phyloP scores from a whole-genome alignment of 2,797 vertebrate genomes.

The Monodelphis domestica region DNA sequence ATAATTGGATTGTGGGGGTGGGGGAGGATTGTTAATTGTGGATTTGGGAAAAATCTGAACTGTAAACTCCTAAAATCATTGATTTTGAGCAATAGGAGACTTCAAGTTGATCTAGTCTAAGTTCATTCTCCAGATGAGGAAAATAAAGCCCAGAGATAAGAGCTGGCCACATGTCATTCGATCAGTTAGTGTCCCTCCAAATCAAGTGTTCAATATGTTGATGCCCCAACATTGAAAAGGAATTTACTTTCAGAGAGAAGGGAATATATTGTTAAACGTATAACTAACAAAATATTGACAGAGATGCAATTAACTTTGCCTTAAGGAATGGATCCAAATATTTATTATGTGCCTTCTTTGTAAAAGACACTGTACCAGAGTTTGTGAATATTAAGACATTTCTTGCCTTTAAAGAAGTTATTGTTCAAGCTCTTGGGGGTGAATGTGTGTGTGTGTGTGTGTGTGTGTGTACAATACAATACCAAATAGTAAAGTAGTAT shows the following conservation, averaged over 20 bases:
- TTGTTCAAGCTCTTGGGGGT: neutral
- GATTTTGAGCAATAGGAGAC: neutral
- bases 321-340: neutral
- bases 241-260: neutral
- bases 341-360: neutral
- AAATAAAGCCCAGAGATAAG: neutral
- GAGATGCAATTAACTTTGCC: neutral
- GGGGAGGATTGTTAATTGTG: neutral
- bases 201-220: neutral
- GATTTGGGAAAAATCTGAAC: neutral
- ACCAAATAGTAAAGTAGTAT: neutral
- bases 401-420: neutral
- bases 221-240: neutral
- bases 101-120: neutral
- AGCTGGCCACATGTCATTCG: neutral
- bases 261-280: no score
- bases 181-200: neutral
- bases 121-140: neutral
- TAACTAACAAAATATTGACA: neutral
- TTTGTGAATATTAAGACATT: neutral
- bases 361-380: neutral
- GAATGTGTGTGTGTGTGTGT: neutral
- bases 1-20: neutral
- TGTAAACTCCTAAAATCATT: neutral
- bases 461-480: neutral